phyloP scores from a whole-genome alignment of 2,888 invertebrate genomes.

The Dorcus hopei region DNA sequence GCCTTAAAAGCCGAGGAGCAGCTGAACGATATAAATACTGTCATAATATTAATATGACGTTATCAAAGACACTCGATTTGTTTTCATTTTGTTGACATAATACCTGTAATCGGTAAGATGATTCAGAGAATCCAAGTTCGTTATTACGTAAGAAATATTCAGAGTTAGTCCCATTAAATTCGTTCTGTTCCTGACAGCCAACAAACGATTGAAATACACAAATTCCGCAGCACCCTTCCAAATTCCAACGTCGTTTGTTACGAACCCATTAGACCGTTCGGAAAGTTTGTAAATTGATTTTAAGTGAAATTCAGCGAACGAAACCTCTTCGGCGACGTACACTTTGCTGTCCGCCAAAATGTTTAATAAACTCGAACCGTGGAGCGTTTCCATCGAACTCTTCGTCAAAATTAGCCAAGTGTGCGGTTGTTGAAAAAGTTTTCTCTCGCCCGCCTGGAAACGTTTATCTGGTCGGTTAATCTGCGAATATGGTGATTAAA shows the following conservation, averaged over 20 bases:
- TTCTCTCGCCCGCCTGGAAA: slow-evolving; percentile 28
- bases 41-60: no score
- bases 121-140: slow-evolving; percentile 44
- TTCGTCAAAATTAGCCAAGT: slow-evolving; percentile 31
- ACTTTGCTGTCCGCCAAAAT: slow-evolving; percentile 32
- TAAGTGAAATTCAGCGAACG: slow-evolving; percentile 16
- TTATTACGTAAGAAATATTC: slow-evolving; percentile 39
- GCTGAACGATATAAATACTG: no score
- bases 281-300: slow-evolving; percentile 31
- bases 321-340: slow-evolving; percentile 25
- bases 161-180: slow-evolving; percentile 35
- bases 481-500: not conserved
- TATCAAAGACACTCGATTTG: no score
- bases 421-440: slow-evolving; percentile 31
- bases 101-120: slow-evolving; percentile 50
- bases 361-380: slow-evolving; percentile 20
- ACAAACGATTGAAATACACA: slow-evolving; percentile 18
- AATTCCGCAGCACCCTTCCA: slow-evolving; percentile 21
- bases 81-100: not conserved
- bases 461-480: not conserved
- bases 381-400: no score
- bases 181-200: slow-evolving; percentile 27
- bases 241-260: slow-evolving; percentile 18
- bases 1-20: no score
- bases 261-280: slow-evolving; percentile 13